Base-by-base conservation (phyloP, 2,797 vertebrate genomes). In the Gorsachius magnificus region DNA sequence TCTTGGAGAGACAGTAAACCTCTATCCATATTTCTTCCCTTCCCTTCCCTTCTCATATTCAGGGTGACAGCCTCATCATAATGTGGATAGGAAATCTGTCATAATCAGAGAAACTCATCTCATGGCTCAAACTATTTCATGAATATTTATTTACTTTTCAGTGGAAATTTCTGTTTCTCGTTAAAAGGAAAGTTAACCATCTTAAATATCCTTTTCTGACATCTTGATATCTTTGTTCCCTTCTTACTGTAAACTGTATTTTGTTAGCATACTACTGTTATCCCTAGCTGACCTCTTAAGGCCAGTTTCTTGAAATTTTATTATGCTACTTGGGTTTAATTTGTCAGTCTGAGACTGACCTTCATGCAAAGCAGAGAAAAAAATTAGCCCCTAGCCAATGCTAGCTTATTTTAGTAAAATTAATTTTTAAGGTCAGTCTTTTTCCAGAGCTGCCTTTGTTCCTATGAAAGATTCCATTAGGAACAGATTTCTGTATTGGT, bases 111-210 rank as follows among this genome's bases (percentile, higher is more conserved):
- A 58, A 90, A 92, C 86, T 84, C 63, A 85, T 91, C 92, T 91
- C 15, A 15, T 77, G 61, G 51, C 71, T 95, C 38, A 74, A 83
- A 87, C 36, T 31, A 24, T 89, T 95, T 72, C 74, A 68, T 94
- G 70, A 91, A 88, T 94, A 95, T 95, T 71, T 95, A 91, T 88
- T 96, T 87, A 64, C 82, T 97, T 94, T 95, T 48, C 61, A 79
- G n/a, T 57, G 64, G 83, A 94, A 97, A 80, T 88, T 88, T 96
- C 86, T 97, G 45, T 78, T 91, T 86, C 48, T 92, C 0, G 1
- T 95, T 77, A 81, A 82, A 88, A 96, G 68, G 80, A 89, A 77
- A 77, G 25, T 92, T 94, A 94, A 90, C 6, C 31, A 68, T 87
- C 79, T 92, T 87, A 64, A 93, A 74, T 80, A 88, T 72, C 10